These are phyloP conservation scores for Syrphus vitripennis DNA, from an alignment of 2,888 invertebrate genomes.

Conservation along the genomic window DNA sequence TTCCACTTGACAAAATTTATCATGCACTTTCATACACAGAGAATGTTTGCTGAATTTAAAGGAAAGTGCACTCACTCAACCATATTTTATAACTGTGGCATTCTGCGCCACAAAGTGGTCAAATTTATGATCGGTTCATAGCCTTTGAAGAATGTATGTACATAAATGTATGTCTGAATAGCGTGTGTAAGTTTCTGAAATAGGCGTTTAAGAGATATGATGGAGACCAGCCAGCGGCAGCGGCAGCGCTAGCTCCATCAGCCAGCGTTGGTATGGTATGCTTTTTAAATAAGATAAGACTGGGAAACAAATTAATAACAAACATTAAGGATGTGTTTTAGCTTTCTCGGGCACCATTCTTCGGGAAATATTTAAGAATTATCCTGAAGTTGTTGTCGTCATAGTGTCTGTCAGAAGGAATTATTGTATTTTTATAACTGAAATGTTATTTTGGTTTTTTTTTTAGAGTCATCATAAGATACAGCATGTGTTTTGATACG, in stretches of 20 bases:
- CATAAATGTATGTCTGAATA: background rate
- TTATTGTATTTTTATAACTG: background rate
- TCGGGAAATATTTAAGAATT: background rate
- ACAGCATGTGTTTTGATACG: too few species aligned
- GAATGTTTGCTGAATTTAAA: slow-evolving; percentile 67
- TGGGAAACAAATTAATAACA: background rate
- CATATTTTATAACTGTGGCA: slow-evolving; percentile 69
- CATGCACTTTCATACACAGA: slow-evolving; percentile 65
- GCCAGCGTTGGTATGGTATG: background rate
- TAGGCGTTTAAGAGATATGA: slow-evolving; percentile 2
- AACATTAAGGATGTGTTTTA: background rate
- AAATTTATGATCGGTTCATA: slow-evolving; percentile 70
- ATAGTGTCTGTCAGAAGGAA: background rate
- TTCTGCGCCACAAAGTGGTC: slow-evolving; percentile 69
- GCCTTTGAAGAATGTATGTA: slow-evolving; percentile 60
- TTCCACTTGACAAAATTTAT: slow-evolving; percentile 70
- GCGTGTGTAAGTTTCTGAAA: background rate
- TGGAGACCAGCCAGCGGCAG: background rate
- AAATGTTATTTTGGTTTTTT: background rate
- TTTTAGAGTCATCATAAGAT: too few species aligned
- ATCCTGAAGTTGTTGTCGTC: background rate
- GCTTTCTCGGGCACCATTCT: background rate
- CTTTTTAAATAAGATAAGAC: background rate
- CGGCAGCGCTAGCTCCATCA: background rate
- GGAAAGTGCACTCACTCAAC: slow-evolving; percentile 68